Percentiles rank a stretch among this genome's conserved stretches.
These are phyloP conservation scores for Catharus ustulatus DNA, from an alignment of 2,797 vertebrate genomes.

Conservation along the genomic window DNA sequence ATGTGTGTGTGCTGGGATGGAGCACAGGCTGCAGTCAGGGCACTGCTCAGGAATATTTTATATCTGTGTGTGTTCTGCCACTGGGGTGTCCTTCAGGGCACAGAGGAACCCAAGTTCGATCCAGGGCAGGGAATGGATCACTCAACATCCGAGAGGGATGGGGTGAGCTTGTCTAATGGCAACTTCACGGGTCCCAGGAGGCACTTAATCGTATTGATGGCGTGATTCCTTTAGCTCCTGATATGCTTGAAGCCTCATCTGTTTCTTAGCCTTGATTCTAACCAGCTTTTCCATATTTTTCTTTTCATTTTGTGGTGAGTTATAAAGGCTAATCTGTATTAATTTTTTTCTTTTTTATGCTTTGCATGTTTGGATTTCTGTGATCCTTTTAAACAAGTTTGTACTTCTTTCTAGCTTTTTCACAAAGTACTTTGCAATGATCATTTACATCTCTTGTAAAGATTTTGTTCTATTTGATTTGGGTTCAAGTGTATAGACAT, in stretches of 20 bases:
- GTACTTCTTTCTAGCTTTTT: neutral
- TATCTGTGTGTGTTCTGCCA: neutral
- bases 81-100: neutral
- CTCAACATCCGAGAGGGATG: accelerated
- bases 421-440: neutral
- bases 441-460: neutral
- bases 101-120: accelerated
- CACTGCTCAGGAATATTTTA: neutral
- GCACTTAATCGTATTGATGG: neutral
- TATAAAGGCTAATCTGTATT: neutral
- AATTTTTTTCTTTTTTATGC: neutral
- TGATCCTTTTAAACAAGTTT: neutral
- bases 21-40: neutral
- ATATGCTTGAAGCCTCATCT: neutral
- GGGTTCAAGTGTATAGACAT: neutral
- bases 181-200: neutral
- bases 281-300: neutral
- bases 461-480: neutral
- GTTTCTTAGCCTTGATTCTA: neutral
- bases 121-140: neutral
- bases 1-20: neutral
- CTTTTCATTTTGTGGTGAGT: neutral
- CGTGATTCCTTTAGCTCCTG: neutral
- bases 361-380: neutral
- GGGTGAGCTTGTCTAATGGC: neutral